A percentile compares a stretch with the other conserved stretches of the same genome.
Conservation (phyloP, 2,113 vertebrate genomes). For the Peromyscus leucopus region DNA sequence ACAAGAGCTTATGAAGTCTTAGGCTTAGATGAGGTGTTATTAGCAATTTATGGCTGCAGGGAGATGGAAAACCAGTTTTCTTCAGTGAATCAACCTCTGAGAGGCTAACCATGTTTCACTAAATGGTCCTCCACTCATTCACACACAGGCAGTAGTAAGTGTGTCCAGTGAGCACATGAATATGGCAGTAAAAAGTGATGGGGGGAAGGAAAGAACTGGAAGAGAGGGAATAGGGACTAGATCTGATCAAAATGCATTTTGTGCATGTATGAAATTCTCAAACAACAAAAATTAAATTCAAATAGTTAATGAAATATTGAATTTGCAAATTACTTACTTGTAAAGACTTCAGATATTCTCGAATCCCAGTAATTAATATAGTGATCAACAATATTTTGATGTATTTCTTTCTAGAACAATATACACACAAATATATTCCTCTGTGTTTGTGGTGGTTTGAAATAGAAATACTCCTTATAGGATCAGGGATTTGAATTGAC, state of each 20-base stretch:
- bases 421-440: background rate
- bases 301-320: background rate
- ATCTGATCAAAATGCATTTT: background rate
- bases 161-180: background rate
- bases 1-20: background rate
- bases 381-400: background rate
- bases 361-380: background rate
- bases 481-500: background rate
- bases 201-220: background rate
- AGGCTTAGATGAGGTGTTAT: background rate
- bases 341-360: background rate
- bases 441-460: background rate
- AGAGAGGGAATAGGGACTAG: background rate
- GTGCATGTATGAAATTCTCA: background rate
- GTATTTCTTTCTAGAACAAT: background rate
- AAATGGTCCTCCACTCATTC: too few relatives aligned
- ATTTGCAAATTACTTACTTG: background rate
- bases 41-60: background rate
- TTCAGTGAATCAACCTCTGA: background rate
- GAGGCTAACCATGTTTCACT: background rate
- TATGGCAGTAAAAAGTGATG: background rate
- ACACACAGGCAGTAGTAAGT: background rate
- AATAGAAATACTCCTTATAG: background rate
- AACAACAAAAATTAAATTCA: background rate
- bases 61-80: background rate